Evolutionary conservation across 2,888 invertebrate genomes (phyloP), one percentile per base, ranked within the genome.

Genomic region (Philopedon plagiatum): DNA sequence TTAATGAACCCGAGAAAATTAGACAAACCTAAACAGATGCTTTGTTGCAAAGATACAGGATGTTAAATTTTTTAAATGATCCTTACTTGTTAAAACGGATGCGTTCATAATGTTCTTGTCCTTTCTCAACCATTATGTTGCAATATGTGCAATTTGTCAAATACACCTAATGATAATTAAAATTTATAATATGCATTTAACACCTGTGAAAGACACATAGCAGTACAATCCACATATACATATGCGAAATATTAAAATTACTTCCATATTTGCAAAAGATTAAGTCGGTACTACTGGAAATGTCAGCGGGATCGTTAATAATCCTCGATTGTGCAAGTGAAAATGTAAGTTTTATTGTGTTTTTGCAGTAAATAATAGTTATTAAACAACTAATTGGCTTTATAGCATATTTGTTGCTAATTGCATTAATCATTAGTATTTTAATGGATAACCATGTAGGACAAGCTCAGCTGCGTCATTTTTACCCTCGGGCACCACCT

Each of bases 251-350:
- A 29, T 9, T 26, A 13, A 26, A 54, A 26, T 41, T 58, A 58
- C 37, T 23, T 13, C 58, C 58, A 58, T 39, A 58, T 58, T 58
- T 41, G 58, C 41, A 13, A 58, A 41, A 26, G 7, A 26, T 58
- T 41, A 41, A 11, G 21, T 26, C 13, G 7, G 11, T 58, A 41
- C 39, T 13, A 23, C 23, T 61, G 32, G 5, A 61, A 61, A 61
- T 61, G 61, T 44, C 61, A 61, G 32, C 29, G 11, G 13, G 18
- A 18, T 44, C 44, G 46, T 61, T 61, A 61, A 46, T 44, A 61
- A 19, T 19, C 0, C 26, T 39, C 13, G 34, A 19, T 60, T 61
- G 46, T 46, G 46, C 23, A 61, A 61, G 46, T 29, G 39, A 13
- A 13, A 41, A 58, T 58, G 41, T 21, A 58, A 58, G 26, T 41